These are phyloP conservation scores for Rallus limicola DNA, from an alignment of 2,113 vertebrate genomes.

Conservation along the genomic window DNA sequence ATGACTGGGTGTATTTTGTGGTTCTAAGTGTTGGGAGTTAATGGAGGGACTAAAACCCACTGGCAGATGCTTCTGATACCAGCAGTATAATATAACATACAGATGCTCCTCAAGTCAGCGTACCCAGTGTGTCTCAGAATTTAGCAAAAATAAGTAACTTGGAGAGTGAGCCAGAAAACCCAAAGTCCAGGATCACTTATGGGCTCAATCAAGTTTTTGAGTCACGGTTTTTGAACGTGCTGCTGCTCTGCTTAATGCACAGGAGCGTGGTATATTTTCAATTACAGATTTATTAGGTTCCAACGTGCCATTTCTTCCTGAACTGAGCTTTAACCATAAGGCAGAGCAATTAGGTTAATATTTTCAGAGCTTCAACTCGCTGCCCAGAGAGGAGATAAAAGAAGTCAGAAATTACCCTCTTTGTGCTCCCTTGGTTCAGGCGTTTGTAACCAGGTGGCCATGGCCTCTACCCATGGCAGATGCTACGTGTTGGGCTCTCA, in stretches of 20 bases:
- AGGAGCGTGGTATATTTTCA: neutral
- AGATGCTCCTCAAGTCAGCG: neutral
- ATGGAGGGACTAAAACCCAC: neutral
- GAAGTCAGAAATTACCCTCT: neutral
- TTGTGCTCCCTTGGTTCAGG: neutral
- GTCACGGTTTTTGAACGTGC: neutral
- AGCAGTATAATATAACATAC: neutral
- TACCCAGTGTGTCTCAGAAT: neutral
- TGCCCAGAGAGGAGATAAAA: neutral
- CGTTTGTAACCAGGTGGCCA: rapidly evolving
- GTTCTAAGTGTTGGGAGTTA: conserved; percentile 34
- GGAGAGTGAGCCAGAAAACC: neutral
- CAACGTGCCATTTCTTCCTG: neutral
- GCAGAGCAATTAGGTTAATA: neutral
- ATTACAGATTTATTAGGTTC: neutral
- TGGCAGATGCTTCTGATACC: neutral
- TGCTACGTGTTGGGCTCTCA: neutral
- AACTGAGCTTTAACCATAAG: neutral
- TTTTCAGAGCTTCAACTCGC: neutral
- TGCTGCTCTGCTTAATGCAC: neutral
- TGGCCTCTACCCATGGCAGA: neutral
- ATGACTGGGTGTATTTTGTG: conserved; percentile 32
- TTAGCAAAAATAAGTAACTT: neutral
- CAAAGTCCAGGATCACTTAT: neutral
- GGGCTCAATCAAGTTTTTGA: neutral